Evolutionary conservation across 2,888 invertebrate species (phyloP).

Genomic region (Suillia variegata): DNA sequence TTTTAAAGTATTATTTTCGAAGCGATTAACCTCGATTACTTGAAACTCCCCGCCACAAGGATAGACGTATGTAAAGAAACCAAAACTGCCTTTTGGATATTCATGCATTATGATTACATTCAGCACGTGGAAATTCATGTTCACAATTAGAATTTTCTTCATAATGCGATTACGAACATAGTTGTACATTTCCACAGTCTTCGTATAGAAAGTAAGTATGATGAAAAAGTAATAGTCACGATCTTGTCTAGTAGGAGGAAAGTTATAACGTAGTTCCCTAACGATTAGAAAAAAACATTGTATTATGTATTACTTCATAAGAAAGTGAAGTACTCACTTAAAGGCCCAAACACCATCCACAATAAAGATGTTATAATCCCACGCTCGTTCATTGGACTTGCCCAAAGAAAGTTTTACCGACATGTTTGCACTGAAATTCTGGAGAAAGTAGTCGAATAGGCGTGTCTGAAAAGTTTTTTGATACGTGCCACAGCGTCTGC

Average conservation of each 20-base stretch:
- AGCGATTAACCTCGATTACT: too few relatives aligned
- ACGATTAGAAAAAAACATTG: not conserved
- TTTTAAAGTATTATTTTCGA: too few relatives aligned
- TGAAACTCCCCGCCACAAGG: too few relatives aligned
- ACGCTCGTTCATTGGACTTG: too few relatives aligned
- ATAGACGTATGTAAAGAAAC: constrained; percentile 36
- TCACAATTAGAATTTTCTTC: constrained; percentile 42
- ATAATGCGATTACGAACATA: too few relatives aligned
- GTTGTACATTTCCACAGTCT: not conserved
- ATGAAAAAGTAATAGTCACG: constrained; percentile 44
- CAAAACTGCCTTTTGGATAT: constrained; percentile 14
- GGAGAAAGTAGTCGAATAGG: too few relatives aligned
- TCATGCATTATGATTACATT: constrained; percentile 43
- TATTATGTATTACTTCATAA: not conserved
- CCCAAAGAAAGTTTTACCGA: too few relatives aligned
- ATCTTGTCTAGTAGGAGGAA: constrained; percentile 34
- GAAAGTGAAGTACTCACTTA: constrained; percentile 39
- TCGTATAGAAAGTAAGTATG: constrained; percentile 33
- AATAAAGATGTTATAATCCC: constrained; percentile 43
- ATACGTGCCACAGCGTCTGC: too few relatives aligned
- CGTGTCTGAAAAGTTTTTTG: too few relatives aligned
- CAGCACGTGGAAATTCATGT: constrained; percentile 34
- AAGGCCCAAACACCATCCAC: constrained; percentile 41
- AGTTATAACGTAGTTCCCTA: constrained; percentile 33
- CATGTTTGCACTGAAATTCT: too few relatives aligned